Percentiles rank a stretch among this genome's conserved stretches.
Evolutionary conservation across 2,113 vertebrate genomes (phyloP).

Genomic region (Leucoraja erinaceus): DNA sequence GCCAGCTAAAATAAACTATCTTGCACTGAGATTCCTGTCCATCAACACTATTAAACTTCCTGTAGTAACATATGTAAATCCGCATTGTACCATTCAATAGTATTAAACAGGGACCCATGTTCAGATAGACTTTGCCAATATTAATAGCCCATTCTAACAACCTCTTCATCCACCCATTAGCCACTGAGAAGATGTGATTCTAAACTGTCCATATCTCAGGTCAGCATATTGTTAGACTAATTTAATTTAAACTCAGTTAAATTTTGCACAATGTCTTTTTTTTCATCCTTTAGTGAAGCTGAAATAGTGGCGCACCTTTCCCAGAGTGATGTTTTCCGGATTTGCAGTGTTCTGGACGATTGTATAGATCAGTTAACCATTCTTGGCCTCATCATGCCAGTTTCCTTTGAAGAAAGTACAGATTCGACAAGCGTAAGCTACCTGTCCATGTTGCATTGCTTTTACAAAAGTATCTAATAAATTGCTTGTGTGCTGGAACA

Average conservation of each 20-base stretch:
- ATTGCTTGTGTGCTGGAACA: neutral
- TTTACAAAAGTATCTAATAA: neutral
- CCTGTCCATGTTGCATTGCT: neutral
- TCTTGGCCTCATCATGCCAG: conserved; percentile 58
- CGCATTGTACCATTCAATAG: neutral
- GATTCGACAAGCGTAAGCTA: conserved; percentile 45
- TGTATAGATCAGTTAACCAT: conserved; percentile 64
- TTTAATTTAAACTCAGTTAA: neutral
- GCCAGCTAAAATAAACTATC: neutral
- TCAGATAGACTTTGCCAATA: neutral
- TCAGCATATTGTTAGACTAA: neutral
- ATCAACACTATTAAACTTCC: neutral
- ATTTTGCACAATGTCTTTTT: no score
- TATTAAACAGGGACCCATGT: neutral
- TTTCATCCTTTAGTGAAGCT: neutral
- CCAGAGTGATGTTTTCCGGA: conserved; percentile 53
- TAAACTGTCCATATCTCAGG: neutral
- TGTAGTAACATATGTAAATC: neutral
- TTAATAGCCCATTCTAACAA: neutral
- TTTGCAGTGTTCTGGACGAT: conserved; percentile 61
- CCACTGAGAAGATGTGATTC: neutral
- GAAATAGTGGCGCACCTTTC: conserved; percentile 46
- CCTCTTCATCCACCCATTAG: neutral
- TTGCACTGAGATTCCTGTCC: neutral
- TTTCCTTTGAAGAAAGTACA: conserved; percentile 41